phyloP scores from a whole-genome alignment of 2,797 vertebrate species.

The Petrocephalus schoutedeni region DNA sequence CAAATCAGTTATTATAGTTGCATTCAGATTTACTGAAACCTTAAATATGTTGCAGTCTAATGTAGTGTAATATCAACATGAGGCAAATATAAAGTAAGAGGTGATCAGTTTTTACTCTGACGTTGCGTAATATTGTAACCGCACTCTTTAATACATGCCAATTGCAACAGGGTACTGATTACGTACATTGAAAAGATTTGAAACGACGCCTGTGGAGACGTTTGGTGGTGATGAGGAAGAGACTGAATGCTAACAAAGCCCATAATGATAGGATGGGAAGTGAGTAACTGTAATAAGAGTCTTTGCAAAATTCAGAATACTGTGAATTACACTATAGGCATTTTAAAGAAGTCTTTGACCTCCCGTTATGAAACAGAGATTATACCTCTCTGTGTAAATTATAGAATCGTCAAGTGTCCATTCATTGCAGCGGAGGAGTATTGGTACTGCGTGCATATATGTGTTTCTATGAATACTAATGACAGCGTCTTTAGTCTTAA shows the following conservation, averaged over 20 bases:
- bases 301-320: background rate
- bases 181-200: background rate
- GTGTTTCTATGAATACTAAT: background rate
- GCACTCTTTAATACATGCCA: background rate
- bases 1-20: background rate
- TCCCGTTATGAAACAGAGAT: background rate
- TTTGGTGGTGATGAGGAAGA: background rate
- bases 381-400: constrained; percentile 15
- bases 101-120: background rate
- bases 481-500: background rate
- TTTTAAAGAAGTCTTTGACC: background rate
- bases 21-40: background rate
- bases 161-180: background rate
- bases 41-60: background rate
- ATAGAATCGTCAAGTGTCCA: background rate
- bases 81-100: background rate
- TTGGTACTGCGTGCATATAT: background rate
- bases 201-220: background rate
- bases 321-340: background rate
- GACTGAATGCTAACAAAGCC: background rate
- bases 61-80: background rate
- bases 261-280: background rate
- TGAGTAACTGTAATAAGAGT: background rate
- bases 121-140: background rate
- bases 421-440: constrained; percentile 1